Conservation (phyloP, 2,888 invertebrate genomes). For the Heliconius sara region DNA sequence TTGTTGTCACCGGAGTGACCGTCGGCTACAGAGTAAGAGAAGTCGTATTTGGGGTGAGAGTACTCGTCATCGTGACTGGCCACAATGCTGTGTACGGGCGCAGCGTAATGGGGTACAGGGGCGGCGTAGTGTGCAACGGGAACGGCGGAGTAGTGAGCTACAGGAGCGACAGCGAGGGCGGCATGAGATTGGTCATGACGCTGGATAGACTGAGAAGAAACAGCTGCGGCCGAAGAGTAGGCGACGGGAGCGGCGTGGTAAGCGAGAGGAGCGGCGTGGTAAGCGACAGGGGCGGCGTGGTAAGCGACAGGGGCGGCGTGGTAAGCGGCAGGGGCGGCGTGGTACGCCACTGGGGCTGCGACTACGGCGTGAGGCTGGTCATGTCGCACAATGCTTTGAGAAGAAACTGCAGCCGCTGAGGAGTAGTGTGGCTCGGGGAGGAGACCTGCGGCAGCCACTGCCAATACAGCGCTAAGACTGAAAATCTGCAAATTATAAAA, state of each 20-base stretch:
- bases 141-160: slow-evolving; percentile 21
- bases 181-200: slow-evolving; percentile 61
- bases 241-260: too few relatives aligned
- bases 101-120: slow-evolving; percentile 55
- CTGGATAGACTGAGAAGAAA: slow-evolving; percentile 74
- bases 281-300: too few relatives aligned
- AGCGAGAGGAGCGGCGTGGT: too few relatives aligned
- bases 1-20: slow-evolving; percentile 83
- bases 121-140: slow-evolving; percentile 23
- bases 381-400: slow-evolving; percentile 69
- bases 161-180: slow-evolving; percentile 56
- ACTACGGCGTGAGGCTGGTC: slow-evolving; percentile 53
- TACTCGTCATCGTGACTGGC: slow-evolving; percentile 60
- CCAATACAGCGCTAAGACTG: slow-evolving; percentile 68
- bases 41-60: slow-evolving; percentile 82
- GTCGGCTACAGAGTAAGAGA: slow-evolving; percentile 83
- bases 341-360: slow-evolving; percentile 54
- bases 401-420: slow-evolving; percentile 69
- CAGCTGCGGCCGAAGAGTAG: slow-evolving; percentile 51
- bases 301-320: slow-evolving; percentile 14
- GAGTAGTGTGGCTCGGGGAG: slow-evolving; percentile 69
- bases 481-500: slow-evolving; percentile 54
- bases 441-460: slow-evolving; percentile 66
- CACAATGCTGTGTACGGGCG: slow-evolving; percentile 67
- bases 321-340: slow-evolving; percentile 57